A percentile compares a stretch with the other conserved stretches of the same genome.
Evolutionary conservation across 2,888 invertebrate species (phyloP).

Genomic region (Drosophila borealis): DNA sequence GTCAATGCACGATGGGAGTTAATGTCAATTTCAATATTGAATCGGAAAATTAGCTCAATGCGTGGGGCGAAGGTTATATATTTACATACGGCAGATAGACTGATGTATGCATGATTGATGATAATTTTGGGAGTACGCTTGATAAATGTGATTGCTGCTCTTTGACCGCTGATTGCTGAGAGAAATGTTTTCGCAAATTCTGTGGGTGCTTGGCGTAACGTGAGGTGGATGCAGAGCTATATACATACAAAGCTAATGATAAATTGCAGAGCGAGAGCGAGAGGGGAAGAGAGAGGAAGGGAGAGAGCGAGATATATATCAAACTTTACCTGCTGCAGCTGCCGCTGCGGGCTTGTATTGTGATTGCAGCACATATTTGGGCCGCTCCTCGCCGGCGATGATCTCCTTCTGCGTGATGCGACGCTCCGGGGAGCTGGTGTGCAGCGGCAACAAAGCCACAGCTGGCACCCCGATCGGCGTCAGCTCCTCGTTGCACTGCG

Average conservation of each 20-base stretch:
- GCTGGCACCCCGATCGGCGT: conserved; percentile 83
- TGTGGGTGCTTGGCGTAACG: conserved; percentile 22
- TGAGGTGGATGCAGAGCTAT: conserved; percentile 10
- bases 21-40: conserved; percentile 20
- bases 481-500: conserved; percentile 83
- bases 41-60: conserved; percentile 11
- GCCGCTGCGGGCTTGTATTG: conserved; percentile 81
- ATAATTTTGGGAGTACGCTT: conserved; percentile 13
- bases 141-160: conserved; percentile 29
- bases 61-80: conserved; percentile 1
- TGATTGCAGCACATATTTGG: conserved; percentile 85
- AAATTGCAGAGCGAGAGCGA: background rate
- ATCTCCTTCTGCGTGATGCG: conserved; percentile 87
- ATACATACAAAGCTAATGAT: conserved; percentile 25
- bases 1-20: conserved; percentile 2
- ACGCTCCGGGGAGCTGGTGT: conserved; percentile 85
- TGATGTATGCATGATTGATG: conserved; percentile 7
- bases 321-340: conserved; percentile 50
- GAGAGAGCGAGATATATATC: background rate
- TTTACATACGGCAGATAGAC: background rate
- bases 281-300: background rate
- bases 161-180: conserved; percentile 21
- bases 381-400: conserved; percentile 88
- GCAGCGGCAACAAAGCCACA: conserved; percentile 84
- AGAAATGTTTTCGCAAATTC: conserved; percentile 8